Conservation (phyloP, 2,888 invertebrate species). For the Campopleginae sp. region DNA sequence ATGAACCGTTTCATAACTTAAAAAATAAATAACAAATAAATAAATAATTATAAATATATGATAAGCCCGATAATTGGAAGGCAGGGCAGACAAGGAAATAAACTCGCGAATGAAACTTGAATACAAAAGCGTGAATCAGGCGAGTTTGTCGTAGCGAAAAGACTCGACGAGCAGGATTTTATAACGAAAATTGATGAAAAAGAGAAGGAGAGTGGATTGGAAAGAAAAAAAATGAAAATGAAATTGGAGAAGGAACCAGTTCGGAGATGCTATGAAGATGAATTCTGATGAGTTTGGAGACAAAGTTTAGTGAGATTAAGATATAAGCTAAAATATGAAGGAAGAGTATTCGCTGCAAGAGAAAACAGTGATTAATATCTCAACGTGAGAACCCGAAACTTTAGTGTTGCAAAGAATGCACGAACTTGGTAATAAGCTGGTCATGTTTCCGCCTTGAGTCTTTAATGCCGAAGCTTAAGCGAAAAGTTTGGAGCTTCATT, state of each 20-base stretch:
- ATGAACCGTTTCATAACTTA: no score
- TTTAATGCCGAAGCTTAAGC: conserved; percentile 9
- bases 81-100: conserved; percentile 13
- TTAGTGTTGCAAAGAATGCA: conserved; percentile 11
- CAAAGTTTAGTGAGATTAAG: conserved; percentile 39
- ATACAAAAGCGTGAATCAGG: not conserved
- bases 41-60: not conserved
- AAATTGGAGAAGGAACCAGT: conserved; percentile 9
- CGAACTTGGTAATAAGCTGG: conserved; percentile 39
- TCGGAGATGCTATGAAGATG: conserved; percentile 45
- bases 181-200: conserved; percentile 15
- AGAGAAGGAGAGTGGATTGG: conserved; percentile 5
- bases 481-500: conserved; percentile 51
- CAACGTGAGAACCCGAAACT: conserved; percentile 48
- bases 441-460: conserved; percentile 38
- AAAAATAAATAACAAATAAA: not conserved
- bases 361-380: conserved; percentile 63
- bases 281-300: conserved; percentile 49
- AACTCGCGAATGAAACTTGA: not conserved
- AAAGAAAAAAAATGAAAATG: conserved; percentile 18
- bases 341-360: conserved; percentile 46
- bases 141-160: conserved; percentile 27
- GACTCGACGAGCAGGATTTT: not conserved
- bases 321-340: conserved; percentile 58
- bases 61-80: not conserved